A percentile compares a stretch with the other conserved stretches of the same genome.
Conservation (phyloP, 2,113 vertebrate species). For the Solea solea region DNA sequence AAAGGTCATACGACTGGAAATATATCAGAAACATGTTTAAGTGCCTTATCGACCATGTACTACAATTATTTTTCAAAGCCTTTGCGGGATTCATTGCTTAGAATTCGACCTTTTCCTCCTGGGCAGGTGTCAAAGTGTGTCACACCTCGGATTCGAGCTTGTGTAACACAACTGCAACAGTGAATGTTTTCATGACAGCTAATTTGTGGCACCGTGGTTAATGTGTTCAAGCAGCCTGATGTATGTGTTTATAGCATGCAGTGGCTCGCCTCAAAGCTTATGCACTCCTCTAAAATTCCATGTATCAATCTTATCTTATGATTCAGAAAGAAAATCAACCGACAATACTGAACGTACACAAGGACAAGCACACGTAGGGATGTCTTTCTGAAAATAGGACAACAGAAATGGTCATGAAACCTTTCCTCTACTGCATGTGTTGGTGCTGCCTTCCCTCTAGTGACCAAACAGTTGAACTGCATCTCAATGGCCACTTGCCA, state of each 20-base stretch:
- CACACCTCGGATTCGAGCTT: neutral
- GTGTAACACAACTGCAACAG: constrained; percentile 30
- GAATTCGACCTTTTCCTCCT: constrained; percentile 7
- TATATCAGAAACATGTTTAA: constrained; percentile 7
- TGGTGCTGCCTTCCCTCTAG: constrained; percentile 56
- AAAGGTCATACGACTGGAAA: constrained; percentile 3
- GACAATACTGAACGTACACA: neutral
- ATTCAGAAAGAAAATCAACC: neutral
- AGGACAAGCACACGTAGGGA: neutral
- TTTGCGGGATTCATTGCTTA: constrained; percentile 10
- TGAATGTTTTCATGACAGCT: constrained; percentile 38
- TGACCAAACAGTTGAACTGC: constrained; percentile 32
- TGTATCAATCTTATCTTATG: constrained; percentile 8
- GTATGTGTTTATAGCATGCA: constrained; percentile 14
- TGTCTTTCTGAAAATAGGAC: constrained; percentile 6
- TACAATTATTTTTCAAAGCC: constrained; percentile 32
- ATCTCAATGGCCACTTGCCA: constrained; percentile 1
- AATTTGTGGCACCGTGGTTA: constrained; percentile 41
- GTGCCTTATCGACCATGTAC: constrained; percentile 2
- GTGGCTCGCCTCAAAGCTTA: constrained; percentile 14
- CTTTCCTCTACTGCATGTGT: neutral
- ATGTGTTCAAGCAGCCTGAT: constrained; percentile 17
- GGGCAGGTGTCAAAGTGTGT: constrained; percentile 30
- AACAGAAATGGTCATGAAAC: neutral
- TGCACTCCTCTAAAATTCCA: constrained; percentile 9